These are phyloP conservation scores for Lampris megalopsis DNA, from an alignment of 2,113 vertebrate genomes.

Conservation along the genomic window DNA sequence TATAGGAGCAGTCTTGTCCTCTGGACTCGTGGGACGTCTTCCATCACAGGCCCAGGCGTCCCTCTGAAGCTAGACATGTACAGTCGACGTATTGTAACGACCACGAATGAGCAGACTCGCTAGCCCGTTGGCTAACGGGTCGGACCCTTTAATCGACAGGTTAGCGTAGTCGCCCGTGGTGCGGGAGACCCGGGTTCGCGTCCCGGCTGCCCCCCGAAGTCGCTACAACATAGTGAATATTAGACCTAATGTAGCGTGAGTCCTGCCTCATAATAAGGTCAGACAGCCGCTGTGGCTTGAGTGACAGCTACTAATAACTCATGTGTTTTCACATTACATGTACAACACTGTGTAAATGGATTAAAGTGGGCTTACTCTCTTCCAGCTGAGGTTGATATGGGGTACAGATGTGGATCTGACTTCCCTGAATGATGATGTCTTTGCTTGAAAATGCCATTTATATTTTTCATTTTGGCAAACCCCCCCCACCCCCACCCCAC, in stretches of 20 bases:
- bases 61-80: constrained; percentile 36
- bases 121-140: too few relatives aligned
- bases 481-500: not conserved
- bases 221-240: constrained; percentile 18
- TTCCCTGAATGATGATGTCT: constrained; percentile 19
- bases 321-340: constrained; percentile 23
- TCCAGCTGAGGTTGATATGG: constrained; percentile 29
- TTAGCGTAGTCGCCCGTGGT: too few relatives aligned
- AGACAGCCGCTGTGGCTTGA: constrained; percentile 10
- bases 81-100: not conserved
- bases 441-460: not conserved
- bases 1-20: constrained; percentile 36
- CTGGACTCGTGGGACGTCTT: constrained; percentile 49
- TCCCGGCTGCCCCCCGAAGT: too few relatives aligned
- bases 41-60: constrained; percentile 42
- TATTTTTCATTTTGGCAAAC: not conserved
- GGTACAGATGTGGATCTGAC: constrained; percentile 5
- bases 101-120: too few relatives aligned
- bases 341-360: constrained; percentile 29
- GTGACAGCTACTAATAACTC: constrained; percentile 12
- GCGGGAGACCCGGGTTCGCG: too few relatives aligned
- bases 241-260: constrained; percentile 34
- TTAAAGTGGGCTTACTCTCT: constrained; percentile 30
- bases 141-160: too few relatives aligned
- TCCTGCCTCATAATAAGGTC: constrained; percentile 38